These are phyloP conservation scores for Pantelozetes paolii DNA, from an alignment of 2,888 invertebrate species.

Conservation along the genomic window DNA sequence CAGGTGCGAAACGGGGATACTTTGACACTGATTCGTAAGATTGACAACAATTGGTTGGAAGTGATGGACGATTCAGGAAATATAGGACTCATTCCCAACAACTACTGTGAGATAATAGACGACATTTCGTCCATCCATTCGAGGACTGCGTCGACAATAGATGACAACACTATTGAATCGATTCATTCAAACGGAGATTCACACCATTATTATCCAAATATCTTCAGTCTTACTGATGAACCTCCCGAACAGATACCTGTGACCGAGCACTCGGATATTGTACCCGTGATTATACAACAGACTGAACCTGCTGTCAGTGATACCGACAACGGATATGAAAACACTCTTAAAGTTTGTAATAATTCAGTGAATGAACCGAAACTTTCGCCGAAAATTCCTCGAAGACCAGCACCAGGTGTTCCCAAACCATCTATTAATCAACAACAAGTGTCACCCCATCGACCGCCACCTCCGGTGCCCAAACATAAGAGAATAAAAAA, in stretches of 20 bases:
- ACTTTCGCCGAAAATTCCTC: slow-evolving; percentile 3
- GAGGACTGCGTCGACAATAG: neutral
- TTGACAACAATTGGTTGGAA: slow-evolving; percentile 54
- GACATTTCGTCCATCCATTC: neutral
- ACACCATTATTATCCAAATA: neutral
- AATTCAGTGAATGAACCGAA: neutral
- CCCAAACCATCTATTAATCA: neutral
- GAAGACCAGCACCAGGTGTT: slow-evolving; percentile 11
- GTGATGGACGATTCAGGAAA: slow-evolving; percentile 52
- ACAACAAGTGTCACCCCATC: neutral
- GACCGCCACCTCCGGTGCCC: slow-evolving; percentile 19
- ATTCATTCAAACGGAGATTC: neutral
- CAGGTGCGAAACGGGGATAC: slow-evolving; percentile 52
- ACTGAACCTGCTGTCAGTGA: neutral
- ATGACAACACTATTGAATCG: neutral
- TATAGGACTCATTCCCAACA: slow-evolving; percentile 52
- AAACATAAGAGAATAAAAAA: neutral
- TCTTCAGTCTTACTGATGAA: neutral
- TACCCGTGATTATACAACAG: neutral
- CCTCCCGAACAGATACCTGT: neutral
- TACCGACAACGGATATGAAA: neutral
- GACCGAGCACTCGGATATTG: neutral
- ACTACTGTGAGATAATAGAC: slow-evolving; percentile 49
- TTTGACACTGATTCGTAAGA: slow-evolving; percentile 51
- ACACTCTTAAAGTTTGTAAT: too few species aligned